Percentiles rank a stretch among this genome's conserved stretches.
Conservation (phyloP, 1,140 invertebrate genomes). For the Vanessa tameamea region DNA sequence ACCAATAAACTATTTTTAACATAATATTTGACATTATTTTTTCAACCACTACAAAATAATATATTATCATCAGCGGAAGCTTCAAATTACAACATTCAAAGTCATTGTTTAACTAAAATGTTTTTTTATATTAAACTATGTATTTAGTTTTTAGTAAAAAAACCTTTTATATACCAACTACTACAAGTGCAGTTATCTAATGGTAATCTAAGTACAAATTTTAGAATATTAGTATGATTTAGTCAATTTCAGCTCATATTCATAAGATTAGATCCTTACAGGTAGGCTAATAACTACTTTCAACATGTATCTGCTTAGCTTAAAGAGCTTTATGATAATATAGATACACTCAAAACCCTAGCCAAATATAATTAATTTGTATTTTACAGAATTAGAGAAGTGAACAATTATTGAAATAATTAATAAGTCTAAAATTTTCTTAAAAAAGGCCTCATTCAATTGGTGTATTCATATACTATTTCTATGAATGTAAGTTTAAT, state of each 20-base stretch:
- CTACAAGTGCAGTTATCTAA: conserved; percentile 5
- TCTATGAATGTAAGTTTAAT: conserved; percentile 28
- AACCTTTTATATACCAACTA: conserved; percentile 6
- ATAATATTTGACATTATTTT: no score
- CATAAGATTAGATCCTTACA: conserved; percentile 75
- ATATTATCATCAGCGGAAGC: no score
- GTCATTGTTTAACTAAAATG: neutral
- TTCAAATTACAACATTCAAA: no score
- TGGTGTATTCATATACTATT: conserved; percentile 51
- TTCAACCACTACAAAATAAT: no score
- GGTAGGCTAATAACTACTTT: conserved; percentile 16
- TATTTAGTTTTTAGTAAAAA: neutral
- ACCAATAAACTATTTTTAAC: no score
- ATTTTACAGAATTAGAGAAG: conserved; percentile 7
- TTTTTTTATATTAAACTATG: neutral
- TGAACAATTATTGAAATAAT: conserved; percentile 22
- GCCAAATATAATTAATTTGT: conserved; percentile 11
- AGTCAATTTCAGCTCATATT: conserved; percentile 71
- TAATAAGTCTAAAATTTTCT: conserved; percentile 42
- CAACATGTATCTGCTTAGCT: conserved; percentile 25
- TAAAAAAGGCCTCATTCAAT: conserved; percentile 65
- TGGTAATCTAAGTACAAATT: conserved; percentile 26
- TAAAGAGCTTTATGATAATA: conserved; percentile 10
- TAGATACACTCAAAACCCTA: conserved; percentile 20
- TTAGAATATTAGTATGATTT: conserved; percentile 40